These are phyloP conservation scores for Lithophane semibrunnea DNA, from an alignment of 2,888 invertebrate genomes.

Conservation along the genomic window DNA sequence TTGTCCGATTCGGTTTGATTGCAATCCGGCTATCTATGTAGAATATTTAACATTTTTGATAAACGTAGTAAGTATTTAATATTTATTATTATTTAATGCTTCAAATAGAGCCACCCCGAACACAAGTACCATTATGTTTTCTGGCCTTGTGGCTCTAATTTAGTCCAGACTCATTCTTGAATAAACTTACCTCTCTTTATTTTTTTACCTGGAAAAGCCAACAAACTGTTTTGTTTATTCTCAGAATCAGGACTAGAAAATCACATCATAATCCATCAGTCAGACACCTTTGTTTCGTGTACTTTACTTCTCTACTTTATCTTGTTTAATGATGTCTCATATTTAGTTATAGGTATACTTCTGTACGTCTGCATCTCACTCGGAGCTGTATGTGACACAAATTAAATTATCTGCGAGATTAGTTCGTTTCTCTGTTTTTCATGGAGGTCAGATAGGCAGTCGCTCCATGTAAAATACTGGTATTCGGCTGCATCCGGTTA, in stretches of 20 bases:
- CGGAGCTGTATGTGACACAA: constrained; percentile 11
- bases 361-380: constrained; percentile 14
- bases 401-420: constrained; percentile 27
- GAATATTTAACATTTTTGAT: too few species aligned
- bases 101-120: too few species aligned
- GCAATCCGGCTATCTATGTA: background rate
- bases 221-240: constrained; percentile 11
- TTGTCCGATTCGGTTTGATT: background rate
- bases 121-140: background rate
- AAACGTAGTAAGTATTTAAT: too few species aligned
- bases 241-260: background rate
- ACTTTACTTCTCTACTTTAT: constrained; percentile 13
- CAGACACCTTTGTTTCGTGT: background rate
- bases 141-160: background rate
- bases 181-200: background rate
- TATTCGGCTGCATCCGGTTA: too few species aligned
- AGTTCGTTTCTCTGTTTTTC: constrained; percentile 23
- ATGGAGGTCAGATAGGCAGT: too few species aligned
- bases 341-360: constrained; percentile 23
- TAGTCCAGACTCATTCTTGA: background rate
- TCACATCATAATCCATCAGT: too few species aligned
- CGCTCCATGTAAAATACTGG: too few species aligned
- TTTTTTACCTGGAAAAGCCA: background rate
- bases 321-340: constrained; percentile 6
- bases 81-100: too few species aligned